Evolutionary conservation across 1,140 invertebrate species (phyloP).

Genomic region (Trichonephila clavipes): DNA sequence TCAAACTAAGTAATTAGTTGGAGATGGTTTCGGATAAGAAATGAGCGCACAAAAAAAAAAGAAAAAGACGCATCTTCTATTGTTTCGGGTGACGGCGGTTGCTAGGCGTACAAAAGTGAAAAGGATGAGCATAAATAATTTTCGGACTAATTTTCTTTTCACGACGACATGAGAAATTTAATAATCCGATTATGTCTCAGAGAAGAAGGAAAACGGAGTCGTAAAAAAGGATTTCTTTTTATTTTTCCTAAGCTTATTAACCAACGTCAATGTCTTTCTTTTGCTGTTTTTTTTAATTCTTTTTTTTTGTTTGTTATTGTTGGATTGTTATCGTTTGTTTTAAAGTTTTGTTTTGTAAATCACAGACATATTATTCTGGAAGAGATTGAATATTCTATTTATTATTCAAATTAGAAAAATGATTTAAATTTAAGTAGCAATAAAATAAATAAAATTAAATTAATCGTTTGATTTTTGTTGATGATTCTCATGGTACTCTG

Average conservation of each 20-base stretch:
- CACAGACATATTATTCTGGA: background rate
- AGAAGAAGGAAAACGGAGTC: background rate
- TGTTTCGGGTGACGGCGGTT: slow-evolving; percentile 5
- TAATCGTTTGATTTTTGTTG: too few relatives aligned
- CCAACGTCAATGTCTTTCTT: background rate
- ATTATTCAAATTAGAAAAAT: too few relatives aligned
- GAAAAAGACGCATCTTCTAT: background rate
- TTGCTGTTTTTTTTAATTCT: too few relatives aligned
- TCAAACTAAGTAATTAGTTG: slow-evolving; percentile 31
- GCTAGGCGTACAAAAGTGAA: slow-evolving; percentile 18
- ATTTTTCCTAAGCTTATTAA: background rate
- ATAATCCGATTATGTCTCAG: slow-evolving; percentile 1
- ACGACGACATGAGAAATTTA: slow-evolving; percentile 6
- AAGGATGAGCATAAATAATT: background rate
- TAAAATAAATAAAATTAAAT: too few relatives aligned
- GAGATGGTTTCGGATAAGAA: slow-evolving; percentile 14
- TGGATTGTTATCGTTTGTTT: background rate
- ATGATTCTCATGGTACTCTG: too few relatives aligned
- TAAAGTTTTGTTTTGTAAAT: background rate
- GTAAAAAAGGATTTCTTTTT: background rate
- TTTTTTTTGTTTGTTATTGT: background rate
- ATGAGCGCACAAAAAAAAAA: background rate
- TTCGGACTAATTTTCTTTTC: background rate
- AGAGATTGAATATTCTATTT: too few relatives aligned
- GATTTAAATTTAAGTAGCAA: too few relatives aligned